Evolutionary conservation across 2,888 invertebrate species (phyloP), one percentile per base, ranked within the genome.

Genomic region (Allygus modestus): DNA sequence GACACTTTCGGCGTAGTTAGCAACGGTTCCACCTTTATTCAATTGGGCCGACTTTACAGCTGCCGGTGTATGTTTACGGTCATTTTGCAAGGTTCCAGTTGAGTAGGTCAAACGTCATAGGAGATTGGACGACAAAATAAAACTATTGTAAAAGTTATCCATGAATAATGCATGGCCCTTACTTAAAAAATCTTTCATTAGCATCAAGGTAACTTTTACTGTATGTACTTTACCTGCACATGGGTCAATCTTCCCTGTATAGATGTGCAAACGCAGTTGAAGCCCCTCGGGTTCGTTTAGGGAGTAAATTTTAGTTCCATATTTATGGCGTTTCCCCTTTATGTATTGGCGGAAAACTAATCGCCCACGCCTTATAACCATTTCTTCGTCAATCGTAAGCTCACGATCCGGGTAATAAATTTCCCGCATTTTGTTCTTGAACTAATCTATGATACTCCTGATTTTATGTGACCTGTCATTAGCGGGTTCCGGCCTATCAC

Each of bases 221-320:
- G 81, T 84, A 41, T 85, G 84, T 37, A 85, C 84, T 28, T 65
- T 85, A 17, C 65, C 54, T 41, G 84, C 88, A 69, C 87, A 81
- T 37, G 87, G 86, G 41, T 87, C 87, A 85, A 73, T 82, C 9
- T 86, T 85, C 71, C 88, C 88, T 87, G 88, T 17, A 85, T 87
- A 81, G 88, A 88, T 83, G 31, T 87, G 86, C 28, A 84, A 87
- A 81, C 87, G 88, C 73, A 89, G 84, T 51, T 88, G 86, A 58
- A 88, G 83, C 28, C 90, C 90, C 87, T 88, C 87, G 28, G 89
- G 88, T 84, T 90, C 89, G 9, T 89, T 88, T 0, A 90, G 86
- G 20, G 89, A 88, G 85, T 90, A 89, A 0, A 90, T 71, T 85
- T 89, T 89, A 0, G 89, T 87, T 0, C 90, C 89, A 86, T 89